Base-by-base conservation (phyloP, 2,113 vertebrate species). In the Dasypus novemcinctus region DNA sequence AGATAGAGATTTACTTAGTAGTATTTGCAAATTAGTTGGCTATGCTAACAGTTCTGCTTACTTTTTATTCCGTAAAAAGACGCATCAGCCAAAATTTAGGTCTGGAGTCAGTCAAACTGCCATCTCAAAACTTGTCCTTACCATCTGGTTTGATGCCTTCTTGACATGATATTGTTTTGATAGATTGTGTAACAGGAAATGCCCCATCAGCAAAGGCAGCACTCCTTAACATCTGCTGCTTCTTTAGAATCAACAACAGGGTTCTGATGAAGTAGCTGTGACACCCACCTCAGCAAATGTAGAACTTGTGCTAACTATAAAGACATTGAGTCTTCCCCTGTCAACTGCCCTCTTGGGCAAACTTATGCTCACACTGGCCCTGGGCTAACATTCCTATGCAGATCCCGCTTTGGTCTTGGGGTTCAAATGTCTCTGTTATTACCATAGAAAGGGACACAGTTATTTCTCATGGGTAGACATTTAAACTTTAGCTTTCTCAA, bases 161-260 rank as follows among this genome's bases (percentile, higher is more conserved):
- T 92, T 98, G 95, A 92, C 93, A 83, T 92, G 92, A 43, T 91
- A 74, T 76, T 79, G 38, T 97, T 96, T 46, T 96, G 87, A 97
- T 94, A 91, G 69, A 86, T 76, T 92, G 8, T n/a, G 83, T 96
- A 95, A 95, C 4, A 94, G 31, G 4, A 74, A 68, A 95, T 78
- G 95, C 29, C 54, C 15, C 49, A 90, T 88, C 94, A 72, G 27
- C 91, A 97, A 96, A 94, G 17, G 66, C 23, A 87, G 63, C 29
- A 91, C 86, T 52, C 1, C 21, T 93, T 54, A 52, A 43, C 1
- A 38, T 87, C 52, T 91, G 81, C 31, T 66, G 59, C 87, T 90
- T 68, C 43, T 64, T 87, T 89, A 46, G 12, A 87, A 84, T 95
- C 31, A 81, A 72, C 69, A 85, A 29, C 23, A 38, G 12, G 25